phyloP scores from a whole-genome alignment of 2,797 vertebrate genomes.

The Sparus aurata region DNA sequence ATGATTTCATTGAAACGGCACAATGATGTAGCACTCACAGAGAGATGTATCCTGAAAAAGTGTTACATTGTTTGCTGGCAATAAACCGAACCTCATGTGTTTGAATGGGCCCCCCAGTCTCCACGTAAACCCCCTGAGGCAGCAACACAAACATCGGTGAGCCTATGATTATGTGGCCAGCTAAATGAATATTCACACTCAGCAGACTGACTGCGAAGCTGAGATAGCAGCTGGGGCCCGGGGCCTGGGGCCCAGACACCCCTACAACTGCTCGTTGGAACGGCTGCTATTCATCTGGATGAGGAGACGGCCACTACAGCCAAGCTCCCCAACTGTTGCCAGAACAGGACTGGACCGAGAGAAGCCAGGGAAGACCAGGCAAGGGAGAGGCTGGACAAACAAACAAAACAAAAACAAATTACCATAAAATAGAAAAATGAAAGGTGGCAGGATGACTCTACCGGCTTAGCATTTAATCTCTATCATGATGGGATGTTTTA shows the following conservation, averaged over 20 bases:
- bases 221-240: slow-evolving; percentile 78
- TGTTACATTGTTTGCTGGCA: slow-evolving; percentile 49
- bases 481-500: not conserved
- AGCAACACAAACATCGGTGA: slow-evolving; percentile 68
- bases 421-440: not conserved
- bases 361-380: not conserved
- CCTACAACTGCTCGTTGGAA: slow-evolving; percentile 55
- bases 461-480: not conserved
- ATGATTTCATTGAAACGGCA: slow-evolving; percentile 41
- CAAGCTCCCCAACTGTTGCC: slow-evolving; percentile 58
- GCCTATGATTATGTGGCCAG: slow-evolving; percentile 66
- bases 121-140: slow-evolving; percentile 66
- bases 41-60: slow-evolving; percentile 50
- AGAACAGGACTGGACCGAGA: slow-evolving; percentile 34
- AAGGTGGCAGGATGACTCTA: not conserved
- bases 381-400: not conserved
- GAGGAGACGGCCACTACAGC: slow-evolving; percentile 28
- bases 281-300: slow-evolving; percentile 53
- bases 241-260: slow-evolving; percentile 56
- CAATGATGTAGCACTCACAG: slow-evolving; percentile 34
- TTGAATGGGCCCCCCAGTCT: slow-evolving; percentile 59
- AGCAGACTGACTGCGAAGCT: slow-evolving; percentile 68
- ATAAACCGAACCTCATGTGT: slow-evolving; percentile 49
- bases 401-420: slow-evolving; percentile 13
- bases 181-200: slow-evolving; percentile 81